Conservation (phyloP, 92 coral and sea anemone species). For the Palythoa grandiflora region DNA sequence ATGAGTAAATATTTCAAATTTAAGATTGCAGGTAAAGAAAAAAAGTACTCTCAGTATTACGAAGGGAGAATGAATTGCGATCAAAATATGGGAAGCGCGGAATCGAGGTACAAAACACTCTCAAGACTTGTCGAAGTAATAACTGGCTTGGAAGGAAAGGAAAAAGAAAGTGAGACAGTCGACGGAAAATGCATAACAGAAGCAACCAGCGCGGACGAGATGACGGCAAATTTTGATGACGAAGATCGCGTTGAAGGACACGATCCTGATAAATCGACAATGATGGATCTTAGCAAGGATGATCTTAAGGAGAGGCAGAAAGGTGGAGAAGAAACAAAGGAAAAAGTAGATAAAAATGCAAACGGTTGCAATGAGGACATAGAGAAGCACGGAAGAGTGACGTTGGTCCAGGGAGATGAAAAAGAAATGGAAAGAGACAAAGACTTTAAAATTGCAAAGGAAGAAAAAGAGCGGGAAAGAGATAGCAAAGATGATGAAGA, state of each 20-base stretch:
- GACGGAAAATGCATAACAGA: not conserved
- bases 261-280: not conserved
- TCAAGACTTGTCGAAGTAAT: not conserved
- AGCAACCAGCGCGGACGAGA: not conserved
- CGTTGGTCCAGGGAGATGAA: not conserved
- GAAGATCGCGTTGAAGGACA: not conserved
- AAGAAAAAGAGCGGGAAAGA: not conserved
- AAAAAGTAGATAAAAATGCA: not conserved
- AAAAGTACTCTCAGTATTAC: slow-evolving; percentile 23
- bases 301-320: not conserved
- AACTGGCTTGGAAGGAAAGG: no score
- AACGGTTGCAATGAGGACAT: not conserved
- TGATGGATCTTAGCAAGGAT: not conserved
- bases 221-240: not conserved
- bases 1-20: no score
- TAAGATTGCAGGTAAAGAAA: slow-evolving; percentile 26
- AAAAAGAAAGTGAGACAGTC: not conserved
- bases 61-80: slow-evolving; percentile 18
- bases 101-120: slow-evolving; percentile 15
- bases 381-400: not conserved
- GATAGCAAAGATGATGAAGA: not conserved
- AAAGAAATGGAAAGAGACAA: not conserved
- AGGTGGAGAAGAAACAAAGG: not conserved
- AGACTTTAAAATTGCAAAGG: not conserved
- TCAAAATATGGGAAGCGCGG: slow-evolving; percentile 20